Conservation (phyloP, 1,140 invertebrate genomes). For the Papilio polyxenes region DNA sequence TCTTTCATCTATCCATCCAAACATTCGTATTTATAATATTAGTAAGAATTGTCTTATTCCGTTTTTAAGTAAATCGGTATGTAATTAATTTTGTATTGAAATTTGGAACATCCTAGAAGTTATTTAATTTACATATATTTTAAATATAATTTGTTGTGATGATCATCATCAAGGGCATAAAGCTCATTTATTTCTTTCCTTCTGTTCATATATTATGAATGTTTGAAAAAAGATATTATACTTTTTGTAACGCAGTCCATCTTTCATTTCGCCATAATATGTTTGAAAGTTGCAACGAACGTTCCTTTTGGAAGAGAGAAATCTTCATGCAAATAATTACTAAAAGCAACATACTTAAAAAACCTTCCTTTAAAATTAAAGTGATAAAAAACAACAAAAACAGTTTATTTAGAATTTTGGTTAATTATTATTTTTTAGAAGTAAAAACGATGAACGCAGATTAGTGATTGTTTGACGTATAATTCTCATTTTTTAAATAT, state of each 20-base stretch:
- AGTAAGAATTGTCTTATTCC: no score
- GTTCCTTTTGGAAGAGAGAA: not conserved
- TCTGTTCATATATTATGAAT: not conserved
- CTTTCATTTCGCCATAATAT: not conserved
- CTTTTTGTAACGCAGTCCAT: not conserved
- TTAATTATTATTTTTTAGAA: no score
- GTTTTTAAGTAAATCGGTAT: no score
- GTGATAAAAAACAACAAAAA: no score
- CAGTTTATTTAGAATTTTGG: no score
- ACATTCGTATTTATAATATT: no score
- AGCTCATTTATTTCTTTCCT: not conserved
- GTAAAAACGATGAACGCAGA: no score
- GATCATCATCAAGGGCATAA: not conserved
- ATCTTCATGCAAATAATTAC: not conserved
- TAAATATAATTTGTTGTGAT: not conserved
- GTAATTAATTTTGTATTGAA: no score
- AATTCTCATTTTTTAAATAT: no score
- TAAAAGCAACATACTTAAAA: not conserved
- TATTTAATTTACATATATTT: not conserved
- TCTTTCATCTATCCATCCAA: no score
- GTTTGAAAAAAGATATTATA: not conserved
- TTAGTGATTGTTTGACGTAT: no score
- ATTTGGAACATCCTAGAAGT: not conserved
- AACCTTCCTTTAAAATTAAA: not conserved
- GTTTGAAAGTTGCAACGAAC: not conserved